Conservation (phyloP, 64 coral and sea anemone species). For the Pocillopora verrucosa region DNA sequence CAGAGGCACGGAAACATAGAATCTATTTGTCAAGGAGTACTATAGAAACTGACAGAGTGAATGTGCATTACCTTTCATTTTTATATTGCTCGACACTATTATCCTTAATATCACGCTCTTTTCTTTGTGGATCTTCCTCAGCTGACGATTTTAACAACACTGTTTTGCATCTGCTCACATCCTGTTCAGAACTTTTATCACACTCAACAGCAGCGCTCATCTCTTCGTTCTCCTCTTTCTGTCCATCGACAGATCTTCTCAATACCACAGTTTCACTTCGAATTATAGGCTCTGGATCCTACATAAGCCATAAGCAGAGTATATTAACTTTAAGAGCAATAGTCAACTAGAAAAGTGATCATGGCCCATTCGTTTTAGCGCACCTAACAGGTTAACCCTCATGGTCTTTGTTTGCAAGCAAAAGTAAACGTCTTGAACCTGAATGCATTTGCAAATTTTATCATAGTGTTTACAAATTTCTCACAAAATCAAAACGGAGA, state of each 20-base stretch:
- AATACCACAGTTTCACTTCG: conserved; percentile 84
- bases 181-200: neutral
- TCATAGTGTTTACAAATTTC: no score
- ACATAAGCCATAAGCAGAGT: neutral
- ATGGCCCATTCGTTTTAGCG: no score
- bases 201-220: neutral
- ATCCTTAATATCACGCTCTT: neutral
- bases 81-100: no score
- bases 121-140: neutral
- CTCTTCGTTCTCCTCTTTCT: neutral
- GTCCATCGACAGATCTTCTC: conserved; percentile 33
- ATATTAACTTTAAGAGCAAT: no score
- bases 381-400: no score
- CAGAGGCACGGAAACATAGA: neutral
- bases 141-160: neutral
- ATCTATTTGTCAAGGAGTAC: neutral
- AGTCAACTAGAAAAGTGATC: no score
- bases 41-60: neutral
- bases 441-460: no score
- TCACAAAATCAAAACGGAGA: no score
- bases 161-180: conserved; percentile 11
- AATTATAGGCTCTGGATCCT: conserved; percentile 59
- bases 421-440: no score
- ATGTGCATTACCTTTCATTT: neutral
- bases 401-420: no score